Evolutionary conservation across 2,888 invertebrate genomes (phyloP), one percentile per base, ranked within the genome.

Genomic region (Chesias legatella): DNA sequence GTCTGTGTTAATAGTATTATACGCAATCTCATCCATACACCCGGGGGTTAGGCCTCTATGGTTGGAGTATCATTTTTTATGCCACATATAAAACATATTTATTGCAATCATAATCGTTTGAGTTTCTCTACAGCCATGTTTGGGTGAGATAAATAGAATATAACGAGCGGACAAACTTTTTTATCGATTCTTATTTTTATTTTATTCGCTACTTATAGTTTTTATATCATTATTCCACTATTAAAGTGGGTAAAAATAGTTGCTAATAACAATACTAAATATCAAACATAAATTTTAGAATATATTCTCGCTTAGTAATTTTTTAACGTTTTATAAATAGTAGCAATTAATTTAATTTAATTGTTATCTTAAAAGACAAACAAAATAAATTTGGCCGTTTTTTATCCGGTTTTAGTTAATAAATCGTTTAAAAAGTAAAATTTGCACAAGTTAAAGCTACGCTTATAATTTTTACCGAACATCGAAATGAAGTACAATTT

Each of bases 1-100:
- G 88, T 88, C 88, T 86, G 88, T 86, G 85, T 81, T 88, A 88
- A 88, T 88, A 88, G 88, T 84, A 85, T 88, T 88, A 88, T 83
- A 77, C 84, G 82, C 86, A 88, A 88, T 88, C 88, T 88, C 86
- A 84, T 85, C 86, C 83, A 86, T 85, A 88, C 88, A 88, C 76
- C 82, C 84, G 83, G 64, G 84, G 83, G 83, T 79, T 79, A 80
- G 76, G 79, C 76, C 77, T 73, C 79, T 77, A 79, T 73, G 69
- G 70, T 66, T 66, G 77, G 71, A 79, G 76, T 80, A 85, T 85
- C 75, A 82, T 82, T 85, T 86, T 86, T 86, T 88, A 86, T 86
- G 80, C 72, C 78, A 80, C 85, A 80, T 86, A 88, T 88, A 88
- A 88, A 88, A 86, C 88, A 86, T 88, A 88, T 86, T 88, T 88